Conservation (phyloP, 1,140 invertebrate genomes). For the Drosophila eugracilis region DNA sequence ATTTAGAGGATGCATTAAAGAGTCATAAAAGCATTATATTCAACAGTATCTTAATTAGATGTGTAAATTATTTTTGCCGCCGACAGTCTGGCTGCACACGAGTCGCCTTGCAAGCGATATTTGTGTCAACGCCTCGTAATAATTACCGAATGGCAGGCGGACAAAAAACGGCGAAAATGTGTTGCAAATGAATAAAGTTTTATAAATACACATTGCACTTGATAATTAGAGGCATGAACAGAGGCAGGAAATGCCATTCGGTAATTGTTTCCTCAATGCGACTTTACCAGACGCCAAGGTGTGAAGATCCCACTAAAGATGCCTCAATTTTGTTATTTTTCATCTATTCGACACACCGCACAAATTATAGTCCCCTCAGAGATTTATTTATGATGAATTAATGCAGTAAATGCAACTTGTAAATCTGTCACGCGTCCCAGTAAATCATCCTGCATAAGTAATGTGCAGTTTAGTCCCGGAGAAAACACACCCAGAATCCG, state of each 20-base stretch:
- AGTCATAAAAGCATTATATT: conserved; percentile 76
- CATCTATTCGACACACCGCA: conserved; percentile 1
- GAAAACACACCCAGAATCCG: conserved; percentile 28
- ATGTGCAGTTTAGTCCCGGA: conserved; percentile 69
- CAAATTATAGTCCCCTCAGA: conserved; percentile 7
- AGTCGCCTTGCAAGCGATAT: conserved; percentile 62
- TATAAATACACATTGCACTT: conserved; percentile 26
- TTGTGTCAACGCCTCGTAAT: conserved; percentile 67
- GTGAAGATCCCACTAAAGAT: conserved; percentile 15
- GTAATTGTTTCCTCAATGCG: conserved; percentile 63
- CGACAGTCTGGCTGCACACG: conserved; percentile 12
- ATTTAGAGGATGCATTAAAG: conserved; percentile 70
- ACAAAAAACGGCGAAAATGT: conserved; percentile 58
- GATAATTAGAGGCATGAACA: conserved; percentile 45
- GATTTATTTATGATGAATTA: conserved; percentile 79
- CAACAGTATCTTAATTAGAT: conserved; percentile 70
- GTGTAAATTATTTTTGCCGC: conserved; percentile 58
- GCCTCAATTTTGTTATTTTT: background rate
- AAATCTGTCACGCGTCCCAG: conserved; percentile 81
- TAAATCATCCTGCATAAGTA: conserved; percentile 80
- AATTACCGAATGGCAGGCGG: conserved; percentile 43
- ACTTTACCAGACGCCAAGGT: conserved; percentile 29
- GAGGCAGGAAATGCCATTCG: conserved; percentile 60
- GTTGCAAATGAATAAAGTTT: conserved; percentile 40
- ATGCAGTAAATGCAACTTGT: conserved; percentile 79